Percentiles rank a stretch among this genome's conserved stretches.
Conservation (phyloP, 2,113 vertebrate genomes). For the Empidonax alnorum region DNA sequence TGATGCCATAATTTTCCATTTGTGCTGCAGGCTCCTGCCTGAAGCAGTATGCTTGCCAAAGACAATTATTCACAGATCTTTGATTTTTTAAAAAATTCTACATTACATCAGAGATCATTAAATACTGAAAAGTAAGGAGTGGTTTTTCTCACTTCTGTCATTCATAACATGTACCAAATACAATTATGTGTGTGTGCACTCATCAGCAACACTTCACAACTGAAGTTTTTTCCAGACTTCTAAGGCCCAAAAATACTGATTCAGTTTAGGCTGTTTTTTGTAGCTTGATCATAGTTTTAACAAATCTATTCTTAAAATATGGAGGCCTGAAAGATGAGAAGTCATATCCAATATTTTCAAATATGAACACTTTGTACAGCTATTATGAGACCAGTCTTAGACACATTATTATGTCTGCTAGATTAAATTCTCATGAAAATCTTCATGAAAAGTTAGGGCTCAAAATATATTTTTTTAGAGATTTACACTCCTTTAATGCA, state of each 20-base stretch:
- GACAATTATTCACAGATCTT: conserved; percentile 36
- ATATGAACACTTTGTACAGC: background rate
- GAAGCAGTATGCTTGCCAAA: conserved; percentile 12
- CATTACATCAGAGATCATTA: conserved; percentile 56
- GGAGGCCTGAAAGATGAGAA: background rate
- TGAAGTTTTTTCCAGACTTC: background rate
- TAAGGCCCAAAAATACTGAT: background rate
- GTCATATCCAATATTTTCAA: background rate
- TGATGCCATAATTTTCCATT: background rate
- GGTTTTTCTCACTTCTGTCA: conserved; percentile 49
- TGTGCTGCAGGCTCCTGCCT: background rate
- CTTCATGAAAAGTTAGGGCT: background rate
- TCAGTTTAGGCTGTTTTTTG: background rate
- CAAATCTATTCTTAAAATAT: conserved; percentile 8
- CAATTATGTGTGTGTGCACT: background rate
- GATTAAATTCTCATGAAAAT: background rate
- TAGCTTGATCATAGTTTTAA: background rate
- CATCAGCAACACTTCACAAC: background rate
- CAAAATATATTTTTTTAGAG: background rate
- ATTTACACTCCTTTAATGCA: conserved; percentile 9
- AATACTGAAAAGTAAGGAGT: conserved; percentile 39
- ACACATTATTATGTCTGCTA: background rate
- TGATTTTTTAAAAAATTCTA: background rate
- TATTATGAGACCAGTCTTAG: background rate
- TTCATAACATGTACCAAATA: background rate